Percentiles rank a stretch among this genome's conserved stretches.
Evolutionary conservation across 2,888 invertebrate genomes (phyloP).

Genomic region (Drosophila paramelanica): DNA sequence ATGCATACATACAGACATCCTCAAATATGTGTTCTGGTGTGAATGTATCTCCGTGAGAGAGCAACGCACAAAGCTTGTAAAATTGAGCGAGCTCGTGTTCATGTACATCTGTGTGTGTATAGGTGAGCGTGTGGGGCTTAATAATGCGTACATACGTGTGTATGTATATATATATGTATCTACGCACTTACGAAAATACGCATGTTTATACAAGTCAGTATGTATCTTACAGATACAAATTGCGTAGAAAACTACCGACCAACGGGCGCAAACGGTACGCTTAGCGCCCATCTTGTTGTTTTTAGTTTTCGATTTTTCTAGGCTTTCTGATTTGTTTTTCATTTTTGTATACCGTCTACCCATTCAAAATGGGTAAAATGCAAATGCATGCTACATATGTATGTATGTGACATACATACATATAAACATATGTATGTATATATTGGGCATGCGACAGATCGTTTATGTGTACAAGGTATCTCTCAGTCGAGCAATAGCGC

Average conservation of each 20-base stretch:
- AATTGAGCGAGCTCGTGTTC: constrained; percentile 25
- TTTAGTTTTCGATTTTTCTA: constrained; percentile 22
- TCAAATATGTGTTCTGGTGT: neutral
- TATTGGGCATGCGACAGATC: too few relatives aligned
- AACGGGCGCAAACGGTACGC: constrained; percentile 16
- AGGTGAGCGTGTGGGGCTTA: constrained; percentile 10
- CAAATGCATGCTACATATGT: neutral
- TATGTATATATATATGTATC: neutral
- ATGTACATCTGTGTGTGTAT: neutral
- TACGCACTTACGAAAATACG: constrained; percentile 24
- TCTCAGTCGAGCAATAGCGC: neutral
- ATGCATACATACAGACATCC: constrained; percentile 11
- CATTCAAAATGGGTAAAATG: too few relatives aligned
- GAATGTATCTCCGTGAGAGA: constrained; percentile 35
- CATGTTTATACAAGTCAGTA: constrained; percentile 1
- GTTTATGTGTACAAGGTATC: neutral
- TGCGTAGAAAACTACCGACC: constrained; percentile 46
- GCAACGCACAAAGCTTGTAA: constrained; percentile 72
- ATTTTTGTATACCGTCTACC: neutral
- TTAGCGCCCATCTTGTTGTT: constrained; percentile 39
- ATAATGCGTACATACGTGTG: neutral
- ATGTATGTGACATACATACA: too few relatives aligned
- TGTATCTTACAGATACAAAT: constrained; percentile 38
- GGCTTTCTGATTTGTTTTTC: constrained; percentile 10
- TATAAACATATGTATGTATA: neutral